Conservation (phyloP, 2,797 vertebrate species). For the Nannoperca australis region DNA sequence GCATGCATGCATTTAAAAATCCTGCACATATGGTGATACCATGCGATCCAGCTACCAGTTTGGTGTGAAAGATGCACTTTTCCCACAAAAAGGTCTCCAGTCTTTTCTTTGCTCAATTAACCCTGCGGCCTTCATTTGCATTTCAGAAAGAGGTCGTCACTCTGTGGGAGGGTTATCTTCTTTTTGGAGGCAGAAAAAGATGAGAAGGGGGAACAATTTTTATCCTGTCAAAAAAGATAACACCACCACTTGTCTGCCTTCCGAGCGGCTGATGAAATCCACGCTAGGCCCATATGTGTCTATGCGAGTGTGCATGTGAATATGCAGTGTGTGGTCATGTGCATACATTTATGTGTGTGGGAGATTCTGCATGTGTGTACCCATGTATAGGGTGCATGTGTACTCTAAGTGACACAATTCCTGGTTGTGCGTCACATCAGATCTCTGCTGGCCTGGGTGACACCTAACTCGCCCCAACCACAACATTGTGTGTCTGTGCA, state of each 20-base stretch:
- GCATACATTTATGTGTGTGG: slow-evolving; percentile 7
- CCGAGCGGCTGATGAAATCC: slow-evolving; percentile 90
- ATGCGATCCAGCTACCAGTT: slow-evolving; percentile 24
- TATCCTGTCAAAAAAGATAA: slow-evolving; percentile 92
- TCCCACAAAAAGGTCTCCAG: slow-evolving; percentile 64
- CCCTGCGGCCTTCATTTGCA: slow-evolving; percentile 89
- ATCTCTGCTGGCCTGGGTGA: slow-evolving; percentile 20
- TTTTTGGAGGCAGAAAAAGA: slow-evolving; percentile 87
- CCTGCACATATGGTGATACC: slow-evolving; percentile 19
- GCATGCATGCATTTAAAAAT: slow-evolving; percentile 14
- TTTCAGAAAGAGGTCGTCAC: slow-evolving; percentile 84
- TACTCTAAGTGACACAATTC: slow-evolving; percentile 11
- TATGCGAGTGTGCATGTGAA: slow-evolving; percentile 42
- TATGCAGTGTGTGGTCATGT: slow-evolving; percentile 28
- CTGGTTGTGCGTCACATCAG: neutral
- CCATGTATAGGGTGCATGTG: slow-evolving; percentile 11
- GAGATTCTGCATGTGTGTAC: neutral
- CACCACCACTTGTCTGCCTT: slow-evolving; percentile 89
- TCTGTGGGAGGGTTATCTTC: slow-evolving; percentile 80
- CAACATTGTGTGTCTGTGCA: slow-evolving; percentile 17
- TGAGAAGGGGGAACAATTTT: slow-evolving; percentile 80
- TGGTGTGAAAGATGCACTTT: slow-evolving; percentile 68
- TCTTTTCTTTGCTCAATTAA: slow-evolving; percentile 87
- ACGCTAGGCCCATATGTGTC: slow-evolving; percentile 36
- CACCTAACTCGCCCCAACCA: slow-evolving; percentile 25